These are phyloP conservation scores for Oxyura jamaicensis DNA, from an alignment of 2,113 vertebrate genomes.

Conservation along the genomic window DNA sequence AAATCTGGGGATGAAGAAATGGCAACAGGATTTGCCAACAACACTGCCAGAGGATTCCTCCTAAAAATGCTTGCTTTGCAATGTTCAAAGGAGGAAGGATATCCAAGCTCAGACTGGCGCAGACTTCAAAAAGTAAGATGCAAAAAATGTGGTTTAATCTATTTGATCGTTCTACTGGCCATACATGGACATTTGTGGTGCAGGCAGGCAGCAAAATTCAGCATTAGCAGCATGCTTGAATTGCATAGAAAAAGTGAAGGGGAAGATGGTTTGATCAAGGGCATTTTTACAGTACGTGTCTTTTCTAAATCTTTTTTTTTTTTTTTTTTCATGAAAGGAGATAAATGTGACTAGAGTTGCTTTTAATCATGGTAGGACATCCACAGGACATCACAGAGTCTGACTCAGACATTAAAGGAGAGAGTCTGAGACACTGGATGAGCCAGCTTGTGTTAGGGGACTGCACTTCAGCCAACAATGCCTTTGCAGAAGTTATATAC, in stretches of 20 bases:
- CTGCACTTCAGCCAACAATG: not conserved
- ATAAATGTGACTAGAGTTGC: not conserved
- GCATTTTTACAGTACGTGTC: not conserved
- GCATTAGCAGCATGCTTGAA: not conserved
- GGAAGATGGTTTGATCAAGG: not conserved
- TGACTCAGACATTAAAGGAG: slow-evolving; percentile 3
- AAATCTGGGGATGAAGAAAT: not conserved
- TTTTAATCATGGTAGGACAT: not conserved
- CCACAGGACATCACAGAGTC: not conserved
- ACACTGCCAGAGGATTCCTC: not conserved
- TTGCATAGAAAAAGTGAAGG: not conserved
- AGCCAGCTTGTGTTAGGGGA: not conserved
- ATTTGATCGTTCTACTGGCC: not conserved
- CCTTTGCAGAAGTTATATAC: not conserved
- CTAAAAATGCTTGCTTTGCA: not conserved
- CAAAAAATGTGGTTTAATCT: not conserved
- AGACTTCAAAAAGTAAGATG: not conserved
- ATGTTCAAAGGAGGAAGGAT: not conserved
- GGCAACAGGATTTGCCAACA: not conserved
- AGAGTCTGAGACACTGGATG: not conserved
- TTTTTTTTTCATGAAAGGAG: not conserved
- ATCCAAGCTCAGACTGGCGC: not conserved
- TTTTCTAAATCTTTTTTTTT: not conserved
- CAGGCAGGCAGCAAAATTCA: not conserved
- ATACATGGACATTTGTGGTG: not conserved